Evolutionary conservation across 1,140 invertebrate genomes (phyloP).

Genomic region (Zaprionus taronus): DNA sequence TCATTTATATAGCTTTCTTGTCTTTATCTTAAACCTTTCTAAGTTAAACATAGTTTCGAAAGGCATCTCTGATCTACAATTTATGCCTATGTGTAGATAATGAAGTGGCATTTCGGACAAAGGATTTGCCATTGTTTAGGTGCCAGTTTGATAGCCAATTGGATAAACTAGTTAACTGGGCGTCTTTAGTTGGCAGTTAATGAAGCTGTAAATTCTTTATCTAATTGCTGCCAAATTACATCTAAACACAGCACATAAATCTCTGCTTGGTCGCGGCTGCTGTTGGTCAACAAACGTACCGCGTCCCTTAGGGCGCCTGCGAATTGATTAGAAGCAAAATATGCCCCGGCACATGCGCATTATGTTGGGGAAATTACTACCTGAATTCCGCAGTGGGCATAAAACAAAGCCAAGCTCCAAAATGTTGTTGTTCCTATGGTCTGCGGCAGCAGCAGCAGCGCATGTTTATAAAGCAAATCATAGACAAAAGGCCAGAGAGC

Average conservation of each 20-base stretch:
- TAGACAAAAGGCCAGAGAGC: constrained; percentile 64
- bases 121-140: not conserved
- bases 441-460: not conserved
- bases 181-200: constrained; percentile 23
- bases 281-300: not conserved
- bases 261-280: not conserved
- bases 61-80: not conserved
- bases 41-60: no score
- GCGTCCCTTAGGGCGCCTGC: constrained; percentile 26
- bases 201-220: constrained; percentile 41
- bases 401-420: constrained; percentile 50
- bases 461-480: constrained; percentile 76
- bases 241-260: constrained; percentile 47
- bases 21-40: no score
- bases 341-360: constrained; percentile 55
- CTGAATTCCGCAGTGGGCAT: constrained; percentile 74
- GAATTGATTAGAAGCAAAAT: constrained; percentile 57
- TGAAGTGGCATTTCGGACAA: not conserved
- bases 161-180: not conserved
- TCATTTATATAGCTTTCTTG: no score
- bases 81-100: not conserved
- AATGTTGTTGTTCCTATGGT: not conserved
- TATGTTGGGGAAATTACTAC: constrained; percentile 75
- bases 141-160: not conserved
- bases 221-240: constrained; percentile 56